Evolutionary conservation across 1,140 invertebrate species (phyloP).

Genomic region (Calliphora vicina): DNA sequence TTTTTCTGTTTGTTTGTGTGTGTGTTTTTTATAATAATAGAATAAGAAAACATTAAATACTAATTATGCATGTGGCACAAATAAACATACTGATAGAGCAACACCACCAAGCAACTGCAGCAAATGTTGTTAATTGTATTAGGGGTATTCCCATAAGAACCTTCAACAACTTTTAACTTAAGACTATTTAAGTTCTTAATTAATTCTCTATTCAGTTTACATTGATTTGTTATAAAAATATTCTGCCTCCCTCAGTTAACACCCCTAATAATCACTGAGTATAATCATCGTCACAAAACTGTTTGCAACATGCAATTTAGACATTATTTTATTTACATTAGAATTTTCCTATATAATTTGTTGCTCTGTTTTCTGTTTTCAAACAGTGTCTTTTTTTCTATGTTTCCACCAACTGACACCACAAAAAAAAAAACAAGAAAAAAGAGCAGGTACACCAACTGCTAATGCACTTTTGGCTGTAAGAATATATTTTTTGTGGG

Average conservation of each 20-base stretch:
- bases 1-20: too few species aligned
- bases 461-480: not conserved
- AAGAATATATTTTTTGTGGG: too few species aligned
- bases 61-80: not conserved
- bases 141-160: too few species aligned
- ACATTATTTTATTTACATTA: not conserved
- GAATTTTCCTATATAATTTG: not conserved
- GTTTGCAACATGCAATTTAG: not conserved
- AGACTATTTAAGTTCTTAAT: too few species aligned
- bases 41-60: not conserved
- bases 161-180: too few species aligned
- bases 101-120: not conserved
- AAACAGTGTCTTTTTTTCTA: too few species aligned
- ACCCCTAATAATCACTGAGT: too few species aligned
- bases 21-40: not conserved
- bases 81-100: not conserved
- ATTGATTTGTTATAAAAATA: too few species aligned
- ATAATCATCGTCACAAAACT: too few species aligned
- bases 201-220: too few species aligned
- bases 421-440: not conserved
- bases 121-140: too few species aligned
- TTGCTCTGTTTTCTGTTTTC: not conserved
- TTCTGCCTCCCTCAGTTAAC: too few species aligned
- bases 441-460: not conserved
- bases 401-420: not conserved